A percentile compares a stretch with the other conserved stretches of the same genome.
These are phyloP conservation scores for Ianthella basta DNA, from an alignment of 37 sponge, comb jelly and placozoan genomes.

Conservation along the genomic window DNA sequence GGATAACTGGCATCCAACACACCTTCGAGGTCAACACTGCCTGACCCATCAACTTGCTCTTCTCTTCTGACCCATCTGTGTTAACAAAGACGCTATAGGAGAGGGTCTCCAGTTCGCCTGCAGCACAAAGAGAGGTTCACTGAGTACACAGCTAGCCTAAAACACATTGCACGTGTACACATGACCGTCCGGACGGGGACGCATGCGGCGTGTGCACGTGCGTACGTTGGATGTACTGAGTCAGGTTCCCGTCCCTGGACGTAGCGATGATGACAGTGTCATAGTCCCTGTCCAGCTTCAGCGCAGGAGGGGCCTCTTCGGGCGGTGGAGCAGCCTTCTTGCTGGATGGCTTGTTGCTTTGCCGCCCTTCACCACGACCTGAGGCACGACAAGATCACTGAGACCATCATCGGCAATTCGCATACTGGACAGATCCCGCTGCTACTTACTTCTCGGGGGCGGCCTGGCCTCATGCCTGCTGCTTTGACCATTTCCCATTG, in stretches of 20 bases:
- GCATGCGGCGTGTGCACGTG: background rate
- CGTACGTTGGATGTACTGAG: conserved; percentile 46
- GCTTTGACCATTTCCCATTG: too few relatives aligned
- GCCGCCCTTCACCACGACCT: too few relatives aligned
- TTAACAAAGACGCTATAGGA: conserved; percentile 30
- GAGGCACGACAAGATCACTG: too few relatives aligned
- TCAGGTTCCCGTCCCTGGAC: conserved; percentile 9
- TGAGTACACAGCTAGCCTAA: too few relatives aligned
- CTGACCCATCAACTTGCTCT: conserved; percentile 42
- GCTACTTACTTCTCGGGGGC: too few relatives aligned
- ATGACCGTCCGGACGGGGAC: background rate
- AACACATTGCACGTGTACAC: background rate
- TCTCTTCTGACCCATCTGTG: conserved; percentile 19
- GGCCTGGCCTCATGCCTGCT: too few relatives aligned
- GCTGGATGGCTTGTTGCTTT: too few relatives aligned
- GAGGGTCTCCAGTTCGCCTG: conserved; percentile 51
- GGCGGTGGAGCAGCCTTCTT: conserved; percentile 11
- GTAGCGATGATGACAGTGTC: conserved; percentile 51
- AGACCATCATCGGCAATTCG: too few relatives aligned
- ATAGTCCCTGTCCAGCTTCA: conserved; percentile 34
- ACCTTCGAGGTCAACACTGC: conserved; percentile 79
- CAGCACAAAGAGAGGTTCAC: background rate
- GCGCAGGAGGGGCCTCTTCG: conserved; percentile 46
- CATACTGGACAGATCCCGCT: too few relatives aligned
- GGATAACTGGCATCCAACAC: background rate